Percentiles rank a stretch among this genome's conserved stretches.
These are phyloP conservation scores for Turnix velox DNA, from an alignment of 2,113 vertebrate genomes.

Conservation along the genomic window DNA sequence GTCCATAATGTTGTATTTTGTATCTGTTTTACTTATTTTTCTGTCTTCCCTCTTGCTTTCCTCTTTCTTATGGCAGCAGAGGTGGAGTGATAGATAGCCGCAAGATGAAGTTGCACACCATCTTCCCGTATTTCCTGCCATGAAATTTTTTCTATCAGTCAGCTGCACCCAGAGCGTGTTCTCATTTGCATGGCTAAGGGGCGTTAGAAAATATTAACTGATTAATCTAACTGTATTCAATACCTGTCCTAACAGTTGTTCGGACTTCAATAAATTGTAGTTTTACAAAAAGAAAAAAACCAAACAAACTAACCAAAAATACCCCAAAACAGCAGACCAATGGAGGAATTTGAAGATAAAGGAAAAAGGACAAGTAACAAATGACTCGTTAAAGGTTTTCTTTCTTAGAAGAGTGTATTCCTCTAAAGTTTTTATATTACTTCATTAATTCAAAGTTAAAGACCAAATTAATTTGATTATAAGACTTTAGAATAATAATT, in stretches of 20 bases:
- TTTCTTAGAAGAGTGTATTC: neutral
- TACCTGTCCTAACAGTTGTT: neutral
- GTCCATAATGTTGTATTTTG: neutral
- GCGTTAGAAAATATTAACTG: neutral
- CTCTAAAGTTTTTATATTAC: neutral
- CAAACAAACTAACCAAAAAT: too few relatives aligned
- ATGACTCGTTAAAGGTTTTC: neutral
- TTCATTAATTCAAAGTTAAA: neutral
- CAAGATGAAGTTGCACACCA: neutral
- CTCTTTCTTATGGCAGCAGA: neutral
- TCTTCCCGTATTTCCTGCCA: neutral
- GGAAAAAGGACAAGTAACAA: neutral
- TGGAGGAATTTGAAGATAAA: neutral
- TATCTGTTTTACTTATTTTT: neutral
- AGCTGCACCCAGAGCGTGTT: neutral
- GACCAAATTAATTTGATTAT: too few relatives aligned
- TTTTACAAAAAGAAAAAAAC: neutral
- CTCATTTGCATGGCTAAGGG: neutral
- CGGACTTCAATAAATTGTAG: neutral
- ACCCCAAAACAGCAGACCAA: too few relatives aligned
- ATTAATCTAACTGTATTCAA: neutral
- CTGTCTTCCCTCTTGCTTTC: neutral
- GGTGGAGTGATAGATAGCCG: neutral
- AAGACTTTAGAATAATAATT: too few relatives aligned
- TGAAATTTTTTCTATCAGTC: neutral